Base-by-base conservation (phyloP, 2,797 vertebrate genomes). In the Acrossocheilus fasciatus region DNA sequence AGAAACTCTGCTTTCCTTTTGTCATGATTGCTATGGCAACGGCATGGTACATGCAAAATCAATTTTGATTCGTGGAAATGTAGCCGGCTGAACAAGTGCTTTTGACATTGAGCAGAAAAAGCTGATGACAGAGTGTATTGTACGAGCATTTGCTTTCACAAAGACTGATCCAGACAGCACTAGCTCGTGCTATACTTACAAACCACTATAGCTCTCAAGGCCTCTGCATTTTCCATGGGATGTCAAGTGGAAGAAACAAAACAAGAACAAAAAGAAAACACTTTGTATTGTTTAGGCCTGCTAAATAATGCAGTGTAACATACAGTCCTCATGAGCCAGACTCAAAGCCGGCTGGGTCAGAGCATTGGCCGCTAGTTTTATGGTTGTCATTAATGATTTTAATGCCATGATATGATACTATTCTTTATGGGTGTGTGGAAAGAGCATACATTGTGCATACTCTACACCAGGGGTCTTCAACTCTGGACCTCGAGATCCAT, bases 81-180 rank as follows among this genome's bases (percentile, higher is more conserved):
- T 81, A 23, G 77, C 77, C 26, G 9, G 57, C 69, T 76, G 85
- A 68, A 87, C 76, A 86, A 86, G 88, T 69, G 77, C 85, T 64
- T 75, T 79, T 84, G 85, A 84, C 88, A 87, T 81, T 82, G 87
- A 88, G 84, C 73, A 82, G 84, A 86, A 76, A 81, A 85, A 81
- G 62, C 82, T 76, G 77, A 57, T 84, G 76, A 47, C 62, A 84
- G 72, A 84, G 69, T 81, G 64, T 81, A 74, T 86, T 87, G 82
- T 87, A 70, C 43, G 36, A 75, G 78, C 78, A 64, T 70, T 66
- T 79, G 75, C 81, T 62, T 77, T 50, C 45, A 50, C 57, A 70
- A 62, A 87, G 69, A 41, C 81, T 18, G 36, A 57, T 81, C 11
- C 76, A 68, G 76, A 64, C 41, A 41, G 39, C 45, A 59, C 43